Base-by-base conservation (phyloP, 1,140 invertebrate species). In the Neodiprion lecontei region DNA sequence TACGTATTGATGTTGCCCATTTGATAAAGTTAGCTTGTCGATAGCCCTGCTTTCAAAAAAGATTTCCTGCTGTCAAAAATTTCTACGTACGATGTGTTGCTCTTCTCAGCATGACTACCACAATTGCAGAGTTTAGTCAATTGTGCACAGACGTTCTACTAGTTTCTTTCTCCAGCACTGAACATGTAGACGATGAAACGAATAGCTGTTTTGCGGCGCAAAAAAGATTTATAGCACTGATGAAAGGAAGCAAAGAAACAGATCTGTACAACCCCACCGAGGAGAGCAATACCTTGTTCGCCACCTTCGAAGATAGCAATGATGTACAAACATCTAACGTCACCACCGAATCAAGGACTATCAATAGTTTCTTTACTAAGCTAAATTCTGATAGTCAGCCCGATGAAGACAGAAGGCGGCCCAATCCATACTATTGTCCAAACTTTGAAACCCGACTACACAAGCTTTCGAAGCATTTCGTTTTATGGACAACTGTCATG, bases 371-470 rank as follows among this genome's bases (percentile, higher is more conserved):
- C 49, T 48, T 28, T 1, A n/a, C 50, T 10, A 10, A 53, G 50
- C 50, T 53, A 53, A n/a, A 53, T 1, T 10, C 50, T 53, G 50
- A 11, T 10, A 2, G 50, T 14, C 10, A 53, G 50, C 10, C n/a
- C 10, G 10, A 53, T 11, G n/a, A 23, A 14, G 11, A n/a, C 23
- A 14, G 1, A 17, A 49, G 67, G 11, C 40, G 65, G 67, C 68
- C 61, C 4, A 76, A 76, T 53, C 75, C 75, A n/a, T 76, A 76
- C 50, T 74, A 48, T 7, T 76, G 72, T 68, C 50, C 50, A 2
- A 21, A 67, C 28, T 76, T 76, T 48, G 72, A 47, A 7, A 61
- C 21, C 9, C 69, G 47, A 14, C 23, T 67, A 7, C 12, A 70
- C 47, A 74, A 65, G n/a, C 17, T 74, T n/a, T 47, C 50, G 10